Percentiles rank a stretch among this genome's conserved stretches.
Conservation (phyloP, 2,888 invertebrate species). For the Herminia tarsipennalis region DNA sequence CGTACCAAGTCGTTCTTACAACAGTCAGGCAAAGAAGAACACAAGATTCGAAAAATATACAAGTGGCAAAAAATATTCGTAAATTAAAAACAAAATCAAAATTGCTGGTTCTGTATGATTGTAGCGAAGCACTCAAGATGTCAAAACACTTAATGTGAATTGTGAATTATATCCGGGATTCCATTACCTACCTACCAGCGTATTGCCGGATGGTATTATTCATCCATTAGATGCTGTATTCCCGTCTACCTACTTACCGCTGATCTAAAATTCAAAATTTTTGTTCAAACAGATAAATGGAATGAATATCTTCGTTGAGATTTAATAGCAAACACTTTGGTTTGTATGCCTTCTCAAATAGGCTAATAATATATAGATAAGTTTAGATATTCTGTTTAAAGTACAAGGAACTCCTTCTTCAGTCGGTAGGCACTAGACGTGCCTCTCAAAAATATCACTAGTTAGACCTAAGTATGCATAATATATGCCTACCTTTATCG, state of each 20-base stretch:
- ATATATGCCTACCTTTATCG: too few relatives aligned
- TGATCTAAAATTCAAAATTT: slow-evolving; percentile 54
- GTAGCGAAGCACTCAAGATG: slow-evolving; percentile 48
- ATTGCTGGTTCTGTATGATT: background rate
- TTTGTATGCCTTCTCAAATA: too few relatives aligned
- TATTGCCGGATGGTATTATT: slow-evolving; percentile 60
- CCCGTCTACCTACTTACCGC: slow-evolving; percentile 47
- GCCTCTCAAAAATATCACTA: too few relatives aligned
- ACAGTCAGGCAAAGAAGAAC: too few relatives aligned
- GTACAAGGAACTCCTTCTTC: too few relatives aligned
- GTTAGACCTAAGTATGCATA: too few relatives aligned
- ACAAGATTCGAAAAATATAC: too few relatives aligned
- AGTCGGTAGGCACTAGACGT: too few relatives aligned
- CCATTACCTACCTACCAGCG: slow-evolving; percentile 59
- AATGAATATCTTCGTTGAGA: slow-evolving; percentile 59
- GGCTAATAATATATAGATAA: too few relatives aligned
- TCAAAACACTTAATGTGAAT: slow-evolving; percentile 58
- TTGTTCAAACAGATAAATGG: slow-evolving; percentile 70
- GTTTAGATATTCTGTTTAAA: too few relatives aligned
- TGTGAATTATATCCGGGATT: slow-evolving; percentile 57
- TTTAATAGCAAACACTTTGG: slow-evolving; percentile 47
- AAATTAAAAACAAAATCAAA: background rate
- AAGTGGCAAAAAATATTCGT: too few relatives aligned
- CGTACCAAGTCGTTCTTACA: too few relatives aligned
- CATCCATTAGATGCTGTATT: slow-evolving; percentile 64